Evolutionary conservation across 2,113 vertebrate species (phyloP).

Genomic region (Leptodactylus fuscus): DNA sequence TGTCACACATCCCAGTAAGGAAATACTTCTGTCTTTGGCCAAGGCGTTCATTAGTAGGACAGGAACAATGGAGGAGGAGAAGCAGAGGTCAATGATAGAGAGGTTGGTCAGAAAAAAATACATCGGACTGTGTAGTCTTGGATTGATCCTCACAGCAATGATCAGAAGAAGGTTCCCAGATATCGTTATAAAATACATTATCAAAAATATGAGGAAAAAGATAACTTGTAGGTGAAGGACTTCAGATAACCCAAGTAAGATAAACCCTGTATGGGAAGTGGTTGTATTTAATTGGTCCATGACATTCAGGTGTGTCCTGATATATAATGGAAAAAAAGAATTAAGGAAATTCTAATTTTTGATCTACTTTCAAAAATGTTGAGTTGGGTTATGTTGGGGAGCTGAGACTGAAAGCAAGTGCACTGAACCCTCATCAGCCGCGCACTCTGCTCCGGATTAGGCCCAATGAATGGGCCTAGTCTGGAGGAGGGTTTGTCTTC

Average conservation of each 20-base stretch:
- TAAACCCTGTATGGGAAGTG: neutral
- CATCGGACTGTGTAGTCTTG: neutral
- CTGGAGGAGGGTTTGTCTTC: no score
- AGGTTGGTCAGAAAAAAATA: constrained; percentile 1
- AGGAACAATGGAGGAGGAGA: constrained; percentile 13
- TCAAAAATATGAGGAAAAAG: neutral
- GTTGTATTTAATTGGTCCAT: constrained; percentile 6
- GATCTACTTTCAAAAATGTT: no score
- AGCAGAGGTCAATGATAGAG: constrained; percentile 21
- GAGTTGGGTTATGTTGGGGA: no score
- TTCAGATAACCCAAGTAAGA: constrained; percentile 12
- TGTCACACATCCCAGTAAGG: neutral
- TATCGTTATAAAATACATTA: neutral
- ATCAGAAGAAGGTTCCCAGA: neutral
- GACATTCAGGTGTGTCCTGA: neutral
- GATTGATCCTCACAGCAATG: neutral
- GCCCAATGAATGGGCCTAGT: no score
- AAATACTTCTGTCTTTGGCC: constrained; percentile 1
- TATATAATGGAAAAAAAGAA: neutral
- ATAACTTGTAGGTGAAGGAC: neutral
- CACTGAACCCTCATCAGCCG: no score
- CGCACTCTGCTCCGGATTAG: no score
- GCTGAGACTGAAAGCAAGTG: no score
- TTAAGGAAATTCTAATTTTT: no score
- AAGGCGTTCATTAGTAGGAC: neutral